Percentiles rank a stretch among this genome's conserved stretches.
Evolutionary conservation across 2,888 invertebrate genomes (phyloP).

Genomic region (Eutolmus rufibarbis): DNA sequence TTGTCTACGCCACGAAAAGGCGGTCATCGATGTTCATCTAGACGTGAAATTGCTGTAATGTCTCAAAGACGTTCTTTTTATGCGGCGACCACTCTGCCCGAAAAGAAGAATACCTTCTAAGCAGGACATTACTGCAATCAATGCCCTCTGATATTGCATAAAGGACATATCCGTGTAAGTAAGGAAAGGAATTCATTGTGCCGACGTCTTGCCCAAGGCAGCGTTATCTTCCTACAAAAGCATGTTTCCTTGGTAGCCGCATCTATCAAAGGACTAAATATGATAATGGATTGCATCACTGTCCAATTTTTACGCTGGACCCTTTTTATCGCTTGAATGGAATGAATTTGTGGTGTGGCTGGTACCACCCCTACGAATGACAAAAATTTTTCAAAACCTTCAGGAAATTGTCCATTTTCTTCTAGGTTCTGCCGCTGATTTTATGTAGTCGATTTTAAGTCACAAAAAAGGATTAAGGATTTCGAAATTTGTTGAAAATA

Average conservation of each 20-base stretch:
- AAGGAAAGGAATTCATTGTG: slow-evolving; percentile 9
- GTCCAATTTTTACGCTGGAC: slow-evolving; percentile 36
- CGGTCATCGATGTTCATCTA: slow-evolving; percentile 38
- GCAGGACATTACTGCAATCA: slow-evolving; percentile 19
- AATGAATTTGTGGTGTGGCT: slow-evolving; percentile 28
- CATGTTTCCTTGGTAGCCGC: background rate
- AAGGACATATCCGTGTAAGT: slow-evolving; percentile 2
- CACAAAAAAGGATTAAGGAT: background rate
- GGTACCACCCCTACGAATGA: slow-evolving; percentile 16
- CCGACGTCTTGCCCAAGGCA: background rate
- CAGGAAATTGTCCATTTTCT: background rate
- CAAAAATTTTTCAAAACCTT: background rate
- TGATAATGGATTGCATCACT: slow-evolving; percentile 29
- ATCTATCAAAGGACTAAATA: slow-evolving; percentile 12
- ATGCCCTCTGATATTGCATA: slow-evolving; percentile 13
- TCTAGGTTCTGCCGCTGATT: background rate
- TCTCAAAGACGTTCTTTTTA: slow-evolving; percentile 36
- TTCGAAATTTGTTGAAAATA: background rate
- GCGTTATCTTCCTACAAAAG: background rate
- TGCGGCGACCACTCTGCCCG: background rate
- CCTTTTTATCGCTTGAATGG: slow-evolving; percentile 28
- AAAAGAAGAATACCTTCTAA: background rate
- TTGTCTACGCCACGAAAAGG: slow-evolving; percentile 39
- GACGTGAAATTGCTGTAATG: slow-evolving; percentile 41
- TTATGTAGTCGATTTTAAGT: background rate